phyloP scores from a whole-genome alignment of 2,113 vertebrate genomes.

The Micronycteris hirsuta region DNA sequence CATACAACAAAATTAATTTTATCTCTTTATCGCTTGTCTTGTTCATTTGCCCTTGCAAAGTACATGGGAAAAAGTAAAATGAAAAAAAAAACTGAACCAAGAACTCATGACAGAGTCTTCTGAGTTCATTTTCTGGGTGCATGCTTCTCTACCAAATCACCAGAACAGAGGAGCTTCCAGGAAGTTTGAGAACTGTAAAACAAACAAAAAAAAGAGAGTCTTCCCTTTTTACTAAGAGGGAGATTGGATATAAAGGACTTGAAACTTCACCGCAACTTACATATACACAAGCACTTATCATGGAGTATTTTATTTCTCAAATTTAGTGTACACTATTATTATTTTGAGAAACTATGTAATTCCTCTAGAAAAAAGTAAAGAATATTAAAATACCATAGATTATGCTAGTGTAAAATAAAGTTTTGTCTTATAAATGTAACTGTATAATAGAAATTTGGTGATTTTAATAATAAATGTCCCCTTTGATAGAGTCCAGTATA shows the following conservation, averaged over 20 bases:
- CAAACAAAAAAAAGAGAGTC: background rate
- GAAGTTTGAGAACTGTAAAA: conserved; percentile 47
- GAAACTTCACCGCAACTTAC: background rate
- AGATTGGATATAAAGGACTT: background rate
- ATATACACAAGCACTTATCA: background rate
- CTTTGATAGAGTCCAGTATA: background rate
- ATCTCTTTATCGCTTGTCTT: background rate
- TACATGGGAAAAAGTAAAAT: conserved; percentile 47
- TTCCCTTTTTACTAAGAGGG: background rate
- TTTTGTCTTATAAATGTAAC: background rate
- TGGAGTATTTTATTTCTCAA: background rate
- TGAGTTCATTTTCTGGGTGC: conserved; percentile 50
- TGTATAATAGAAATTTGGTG: background rate
- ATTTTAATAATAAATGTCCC: background rate
- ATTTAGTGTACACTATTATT: background rate
- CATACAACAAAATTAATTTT: background rate
- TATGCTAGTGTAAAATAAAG: background rate
- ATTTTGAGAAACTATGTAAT: conserved; percentile 10
- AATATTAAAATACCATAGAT: background rate
- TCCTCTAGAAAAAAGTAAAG: conserved; percentile 16
- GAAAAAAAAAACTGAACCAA: background rate
- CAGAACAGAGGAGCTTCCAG: conserved; percentile 20
- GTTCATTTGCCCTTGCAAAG: conserved; percentile 6
- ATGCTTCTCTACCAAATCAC: conserved; percentile 10
- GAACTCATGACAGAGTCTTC: conserved; percentile 18